These are phyloP conservation scores for Monopterus albus DNA, from an alignment of 2,113 vertebrate species.

Conservation along the genomic window DNA sequence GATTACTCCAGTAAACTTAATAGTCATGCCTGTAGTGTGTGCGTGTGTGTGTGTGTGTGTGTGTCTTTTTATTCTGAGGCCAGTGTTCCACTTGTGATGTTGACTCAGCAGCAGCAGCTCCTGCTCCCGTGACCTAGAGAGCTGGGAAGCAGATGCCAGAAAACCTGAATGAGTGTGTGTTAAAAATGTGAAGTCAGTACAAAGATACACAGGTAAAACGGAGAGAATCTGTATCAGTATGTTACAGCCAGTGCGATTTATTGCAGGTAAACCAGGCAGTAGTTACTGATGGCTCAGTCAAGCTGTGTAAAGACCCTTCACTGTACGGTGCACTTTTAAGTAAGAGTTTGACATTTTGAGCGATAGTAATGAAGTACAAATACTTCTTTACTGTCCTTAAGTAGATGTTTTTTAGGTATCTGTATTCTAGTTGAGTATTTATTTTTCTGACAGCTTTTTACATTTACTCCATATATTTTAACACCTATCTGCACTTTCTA, in stretches of 20 bases:
- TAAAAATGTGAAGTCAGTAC: conserved; percentile 24
- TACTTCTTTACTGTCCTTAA: too few relatives aligned
- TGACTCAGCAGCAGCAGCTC: conserved; percentile 69
- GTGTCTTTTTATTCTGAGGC: conserved; percentile 39
- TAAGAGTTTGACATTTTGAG: too few relatives aligned
- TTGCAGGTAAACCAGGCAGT: neutral
- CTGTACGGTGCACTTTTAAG: neutral
- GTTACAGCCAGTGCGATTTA: neutral
- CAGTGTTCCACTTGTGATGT: conserved; percentile 71
- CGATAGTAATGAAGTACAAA: too few relatives aligned
- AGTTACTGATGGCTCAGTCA: neutral
- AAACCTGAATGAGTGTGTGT: conserved; percentile 44
- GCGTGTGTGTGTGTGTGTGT: conserved; percentile 28
- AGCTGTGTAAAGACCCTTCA: neutral
- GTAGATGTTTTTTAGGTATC: too few relatives aligned
- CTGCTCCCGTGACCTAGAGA: conserved; percentile 67
- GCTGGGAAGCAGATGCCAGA: conserved; percentile 28
- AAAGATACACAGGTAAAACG: neutral
- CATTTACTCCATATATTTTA: too few relatives aligned
- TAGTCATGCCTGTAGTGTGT: conserved; percentile 7
- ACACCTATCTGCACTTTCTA: too few relatives aligned
- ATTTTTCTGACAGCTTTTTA: too few relatives aligned
- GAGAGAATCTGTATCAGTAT: neutral
- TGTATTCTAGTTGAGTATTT: too few relatives aligned
- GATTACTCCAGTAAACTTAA: conserved; percentile 54